Evolutionary conservation across 2,888 invertebrate genomes (phyloP).

Genomic region (Clanis bilineata): DNA sequence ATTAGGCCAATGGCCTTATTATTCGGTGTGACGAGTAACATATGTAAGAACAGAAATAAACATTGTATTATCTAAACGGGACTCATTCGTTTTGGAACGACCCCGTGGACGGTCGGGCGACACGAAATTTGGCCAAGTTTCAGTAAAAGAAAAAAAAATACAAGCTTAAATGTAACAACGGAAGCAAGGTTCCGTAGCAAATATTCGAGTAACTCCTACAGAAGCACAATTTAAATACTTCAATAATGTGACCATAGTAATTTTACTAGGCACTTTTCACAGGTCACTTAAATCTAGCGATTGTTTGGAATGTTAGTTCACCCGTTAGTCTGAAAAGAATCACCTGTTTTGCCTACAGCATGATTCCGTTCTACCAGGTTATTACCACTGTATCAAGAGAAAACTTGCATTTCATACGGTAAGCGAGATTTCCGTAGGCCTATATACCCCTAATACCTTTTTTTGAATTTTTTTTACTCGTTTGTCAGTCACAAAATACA

Average conservation of each 20-base stretch:
- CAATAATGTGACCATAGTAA: not conserved
- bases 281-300: too few relatives aligned
- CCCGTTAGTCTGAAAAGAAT: too few relatives aligned
- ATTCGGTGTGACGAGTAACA: conserved; percentile 77
- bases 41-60: conserved; percentile 76
- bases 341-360: too few relatives aligned
- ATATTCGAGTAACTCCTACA: not conserved
- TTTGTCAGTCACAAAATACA: too few relatives aligned
- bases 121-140: conserved; percentile 68
- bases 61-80: conserved; percentile 74
- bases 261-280: too few relatives aligned
- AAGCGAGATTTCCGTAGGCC: too few relatives aligned
- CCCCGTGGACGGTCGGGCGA: conserved; percentile 36
- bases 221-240: not conserved
- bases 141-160: conserved; percentile 49
- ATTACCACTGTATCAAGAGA: too few relatives aligned
- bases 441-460: too few relatives aligned
- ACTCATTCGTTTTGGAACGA: conserved; percentile 57
- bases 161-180: not conserved
- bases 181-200: not conserved
- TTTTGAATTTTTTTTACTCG: too few relatives aligned
- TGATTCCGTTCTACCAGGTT: too few relatives aligned
- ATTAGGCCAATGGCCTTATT: conserved; percentile 82
- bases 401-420: too few relatives aligned
- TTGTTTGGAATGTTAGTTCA: too few relatives aligned